Evolutionary conservation across 2,888 invertebrate species (phyloP).

Genomic region (Baccha elongata): DNA sequence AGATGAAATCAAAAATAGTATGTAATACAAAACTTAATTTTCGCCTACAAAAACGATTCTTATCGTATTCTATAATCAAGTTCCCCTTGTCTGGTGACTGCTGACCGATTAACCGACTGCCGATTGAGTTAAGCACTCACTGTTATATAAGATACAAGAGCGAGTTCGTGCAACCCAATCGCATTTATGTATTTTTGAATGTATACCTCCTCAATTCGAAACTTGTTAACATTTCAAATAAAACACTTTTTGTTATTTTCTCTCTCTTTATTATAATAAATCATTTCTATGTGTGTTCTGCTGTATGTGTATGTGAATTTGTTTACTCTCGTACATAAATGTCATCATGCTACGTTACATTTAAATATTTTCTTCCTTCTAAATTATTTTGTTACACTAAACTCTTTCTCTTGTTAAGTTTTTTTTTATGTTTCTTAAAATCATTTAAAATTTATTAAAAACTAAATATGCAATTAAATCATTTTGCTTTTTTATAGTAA

Average conservation of each 20-base stretch:
- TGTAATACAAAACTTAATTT: too few relatives aligned
- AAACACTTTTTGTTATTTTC: slow-evolving; percentile 50
- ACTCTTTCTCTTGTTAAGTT: slow-evolving; percentile 62
- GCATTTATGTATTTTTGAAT: too few relatives aligned
- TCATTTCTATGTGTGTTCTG: slow-evolving; percentile 64
- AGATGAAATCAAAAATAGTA: too few relatives aligned
- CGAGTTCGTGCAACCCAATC: too few relatives aligned
- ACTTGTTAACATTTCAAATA: too few relatives aligned
- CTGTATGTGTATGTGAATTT: slow-evolving; percentile 56
- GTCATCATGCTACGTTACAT: slow-evolving; percentile 61
- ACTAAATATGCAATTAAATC: slow-evolving; percentile 64
- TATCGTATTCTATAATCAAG: too few relatives aligned
- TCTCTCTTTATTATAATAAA: slow-evolving; percentile 73
- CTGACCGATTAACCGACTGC: too few relatives aligned
- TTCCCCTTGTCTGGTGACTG: too few relatives aligned
- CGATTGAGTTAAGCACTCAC: too few relatives aligned
- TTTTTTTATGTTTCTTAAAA: slow-evolving; percentile 53
- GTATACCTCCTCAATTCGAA: too few relatives aligned
- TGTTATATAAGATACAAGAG: too few relatives aligned
- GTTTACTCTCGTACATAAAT: slow-evolving; percentile 55
- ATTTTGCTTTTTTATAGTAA: slow-evolving; percentile 55
- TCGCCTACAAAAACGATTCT: too few relatives aligned
- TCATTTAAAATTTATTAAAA: slow-evolving; percentile 56
- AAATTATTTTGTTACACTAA: slow-evolving; percentile 62
- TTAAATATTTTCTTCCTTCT: slow-evolving; percentile 55